Conservation (phyloP, 2,888 invertebrate species). For the Drosophila percnosoma region DNA sequence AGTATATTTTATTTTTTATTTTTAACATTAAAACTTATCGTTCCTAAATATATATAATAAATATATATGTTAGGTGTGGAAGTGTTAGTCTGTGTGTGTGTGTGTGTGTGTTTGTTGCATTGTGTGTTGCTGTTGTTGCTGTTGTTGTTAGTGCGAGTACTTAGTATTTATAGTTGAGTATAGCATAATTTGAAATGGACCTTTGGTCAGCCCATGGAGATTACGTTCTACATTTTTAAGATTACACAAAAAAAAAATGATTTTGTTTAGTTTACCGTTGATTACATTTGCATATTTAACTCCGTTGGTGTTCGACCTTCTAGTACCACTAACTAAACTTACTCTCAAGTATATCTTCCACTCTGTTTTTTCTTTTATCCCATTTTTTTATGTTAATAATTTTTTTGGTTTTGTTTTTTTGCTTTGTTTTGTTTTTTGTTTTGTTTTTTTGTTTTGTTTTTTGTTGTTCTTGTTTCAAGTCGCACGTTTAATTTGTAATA, state of each 20-base stretch:
- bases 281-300: slow-evolving; percentile 60
- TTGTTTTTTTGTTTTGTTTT: background rate
- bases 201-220: slow-evolving; percentile 22
- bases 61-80: slow-evolving; percentile 38
- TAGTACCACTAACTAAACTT: slow-evolving; percentile 53
- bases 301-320: slow-evolving; percentile 65
- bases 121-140: background rate
- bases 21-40: slow-evolving; percentile 74
- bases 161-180: slow-evolving; percentile 51
- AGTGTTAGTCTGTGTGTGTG: slow-evolving; percentile 37
- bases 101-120: slow-evolving; percentile 5
- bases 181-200: slow-evolving; percentile 29
- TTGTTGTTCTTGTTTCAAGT: slow-evolving; percentile 2
- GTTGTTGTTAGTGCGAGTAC: slow-evolving; percentile 18
- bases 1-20: slow-evolving; percentile 21
- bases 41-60: slow-evolving; percentile 29
- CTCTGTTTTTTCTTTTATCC: background rate
- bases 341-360: slow-evolving; percentile 19
- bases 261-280: slow-evolving; percentile 47
- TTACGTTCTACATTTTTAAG: slow-evolving; percentile 48
- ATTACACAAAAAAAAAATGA: slow-evolving; percentile 51
- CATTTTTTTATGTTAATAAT: background rate
- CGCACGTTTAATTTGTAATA: slow-evolving; percentile 31
- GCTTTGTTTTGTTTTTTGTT: background rate
- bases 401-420: slow-evolving; percentile 1